phyloP scores from a whole-genome alignment of 2,113 vertebrate genomes.

The Trematocara macrostoma region DNA sequence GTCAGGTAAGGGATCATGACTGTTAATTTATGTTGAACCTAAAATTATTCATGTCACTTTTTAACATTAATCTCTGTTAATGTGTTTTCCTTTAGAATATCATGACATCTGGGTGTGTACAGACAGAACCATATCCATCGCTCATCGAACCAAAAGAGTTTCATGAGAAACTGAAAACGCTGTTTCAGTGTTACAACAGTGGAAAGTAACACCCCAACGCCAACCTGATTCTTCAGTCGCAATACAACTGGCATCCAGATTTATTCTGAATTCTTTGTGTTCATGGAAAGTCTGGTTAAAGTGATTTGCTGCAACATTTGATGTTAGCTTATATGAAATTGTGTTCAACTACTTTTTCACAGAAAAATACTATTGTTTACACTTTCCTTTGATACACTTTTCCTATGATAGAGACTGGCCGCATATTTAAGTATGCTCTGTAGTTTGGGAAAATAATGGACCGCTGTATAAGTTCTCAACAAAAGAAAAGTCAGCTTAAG shows the following conservation, averaged over 20 bases:
- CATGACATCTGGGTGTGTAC: accelerated
- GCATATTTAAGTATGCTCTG: not conserved
- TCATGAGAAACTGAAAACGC: accelerated
- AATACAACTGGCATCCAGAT: not conserved
- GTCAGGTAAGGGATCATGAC: not conserved
- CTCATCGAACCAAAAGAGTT: not conserved
- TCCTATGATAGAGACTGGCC: not conserved
- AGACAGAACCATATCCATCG: accelerated
- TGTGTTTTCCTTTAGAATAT: not conserved
- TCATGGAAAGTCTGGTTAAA: not conserved
- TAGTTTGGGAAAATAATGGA: not conserved
- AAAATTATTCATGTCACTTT: not conserved
- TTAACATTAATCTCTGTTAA: not conserved
- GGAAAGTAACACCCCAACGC: accelerated
- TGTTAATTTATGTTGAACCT: not conserved
- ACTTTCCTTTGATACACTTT: not conserved
- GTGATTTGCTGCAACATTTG: not conserved
- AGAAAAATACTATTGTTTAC: not conserved
- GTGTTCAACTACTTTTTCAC: not conserved
- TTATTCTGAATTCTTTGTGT: not conserved
- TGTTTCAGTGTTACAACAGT: not conserved
- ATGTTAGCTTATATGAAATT: not conserved
- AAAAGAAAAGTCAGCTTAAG: not conserved
- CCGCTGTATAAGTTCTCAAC: not conserved
- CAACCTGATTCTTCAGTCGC: not conserved